Conservation (phyloP, 2,113 vertebrate species). For the Arvicanthis niloticus region DNA sequence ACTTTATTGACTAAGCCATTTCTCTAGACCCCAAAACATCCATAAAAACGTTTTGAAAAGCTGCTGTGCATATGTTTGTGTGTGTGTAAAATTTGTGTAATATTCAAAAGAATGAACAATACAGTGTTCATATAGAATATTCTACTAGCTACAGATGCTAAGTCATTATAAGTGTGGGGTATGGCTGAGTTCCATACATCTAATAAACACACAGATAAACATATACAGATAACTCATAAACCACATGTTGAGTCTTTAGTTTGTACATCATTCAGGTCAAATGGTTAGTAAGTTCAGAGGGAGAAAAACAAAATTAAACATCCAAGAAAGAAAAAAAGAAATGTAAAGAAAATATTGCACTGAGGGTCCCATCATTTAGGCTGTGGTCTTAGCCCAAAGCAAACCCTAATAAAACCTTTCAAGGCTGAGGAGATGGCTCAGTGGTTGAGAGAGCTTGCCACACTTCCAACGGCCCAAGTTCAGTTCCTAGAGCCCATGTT, state of each 20-base stretch:
- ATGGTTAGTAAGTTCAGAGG: background rate
- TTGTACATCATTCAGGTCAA: slow-evolving; percentile 54
- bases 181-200: background rate
- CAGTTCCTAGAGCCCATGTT: background rate
- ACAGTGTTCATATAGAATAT: background rate
- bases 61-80: background rate
- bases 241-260: background rate
- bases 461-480: background rate
- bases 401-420: slow-evolving; percentile 10
- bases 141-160: background rate
- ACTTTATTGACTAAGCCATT: background rate
- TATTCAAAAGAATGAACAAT: background rate
- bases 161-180: background rate
- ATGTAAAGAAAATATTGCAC: background rate
- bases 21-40: background rate
- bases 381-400: background rate
- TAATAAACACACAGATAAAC: background rate
- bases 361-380: background rate
- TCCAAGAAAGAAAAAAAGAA: slow-evolving; percentile 52
- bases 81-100: background rate
- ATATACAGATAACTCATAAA: background rate
- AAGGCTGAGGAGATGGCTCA: background rate
- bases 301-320: slow-evolving; percentile 16
- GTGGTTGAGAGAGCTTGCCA: too few species aligned
- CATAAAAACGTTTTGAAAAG: background rate